Evolutionary conservation across 2,113 vertebrate species (phyloP), one percentile per base, ranked within the genome.

Genomic region (Salvelinus alpinus): DNA sequence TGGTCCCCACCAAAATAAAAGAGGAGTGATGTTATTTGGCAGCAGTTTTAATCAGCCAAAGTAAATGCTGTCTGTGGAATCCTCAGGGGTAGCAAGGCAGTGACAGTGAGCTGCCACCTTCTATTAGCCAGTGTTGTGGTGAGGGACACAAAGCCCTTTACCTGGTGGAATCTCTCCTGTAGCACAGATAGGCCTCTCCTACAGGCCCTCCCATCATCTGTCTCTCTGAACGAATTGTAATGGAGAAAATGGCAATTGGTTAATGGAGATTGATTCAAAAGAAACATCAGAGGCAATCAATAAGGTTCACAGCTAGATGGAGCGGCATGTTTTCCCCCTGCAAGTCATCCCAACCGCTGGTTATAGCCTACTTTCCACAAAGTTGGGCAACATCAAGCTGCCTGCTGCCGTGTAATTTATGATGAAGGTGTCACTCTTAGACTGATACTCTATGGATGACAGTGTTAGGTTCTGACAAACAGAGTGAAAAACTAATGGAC

Each of bases 201-300:
- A 24, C 16, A 74, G 75, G 77, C 65, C 72, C 22, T 70, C 67
- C 80, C 73, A 78, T 86, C 86, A 90, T 91, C 77, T 24, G 74
- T 86, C 86, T 85, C 72, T 81, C 65, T 75, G 82, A 76, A 86
- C 81, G 51, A 90, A 90, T 85, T 82, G 81, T 85, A 87, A 91
- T 84, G 79, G 76, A 4, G 77, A 88, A 90, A 89, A 89, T 77
- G 77, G 84, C 88, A 89, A 74, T 77, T 78, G 84, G 88, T 82
- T 88, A 86, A 91, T 90, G 82, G 85, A 89, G 90, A 92, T 90
- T 87, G 88, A 92, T 90, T 92, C 80, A 81, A 83, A 87, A 79
- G 86, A 85, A 91, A 88, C 87, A 91, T 73, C 86, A 90, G 81
- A 77, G 79, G 72, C 90, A 84, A 93, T 91, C 90, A 87, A 91